Conservation (phyloP, 2,797 vertebrate species). For the Malurus leucopterus region DNA sequence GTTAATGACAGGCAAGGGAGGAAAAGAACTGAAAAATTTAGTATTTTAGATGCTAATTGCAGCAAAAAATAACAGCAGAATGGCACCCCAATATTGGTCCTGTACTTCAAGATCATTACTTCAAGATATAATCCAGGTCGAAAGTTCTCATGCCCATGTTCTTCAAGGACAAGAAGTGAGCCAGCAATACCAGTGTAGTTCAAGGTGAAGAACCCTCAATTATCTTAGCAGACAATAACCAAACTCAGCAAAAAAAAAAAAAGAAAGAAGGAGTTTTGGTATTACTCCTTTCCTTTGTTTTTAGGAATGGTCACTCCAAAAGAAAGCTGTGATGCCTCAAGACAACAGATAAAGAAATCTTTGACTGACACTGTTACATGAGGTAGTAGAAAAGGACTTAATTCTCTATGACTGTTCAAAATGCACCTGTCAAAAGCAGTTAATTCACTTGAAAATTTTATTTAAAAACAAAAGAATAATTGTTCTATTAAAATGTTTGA, state of each 20-base stretch:
- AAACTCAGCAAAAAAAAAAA: background rate
- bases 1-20: background rate
- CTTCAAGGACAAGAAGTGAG: background rate
- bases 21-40: background rate
- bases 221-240: background rate
- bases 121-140: background rate
- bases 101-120: background rate
- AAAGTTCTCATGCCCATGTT: background rate
- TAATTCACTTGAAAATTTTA: conserved; percentile 14
- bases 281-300: background rate
- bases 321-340: background rate
- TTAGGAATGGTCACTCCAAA: background rate
- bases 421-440: background rate
- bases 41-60: background rate
- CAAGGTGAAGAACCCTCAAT: background rate
- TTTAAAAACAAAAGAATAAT: conserved; percentile 41
- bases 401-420: background rate
- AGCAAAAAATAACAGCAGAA: background rate
- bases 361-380: background rate
- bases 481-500: conserved; percentile 18
- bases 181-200: background rate
- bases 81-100: background rate
- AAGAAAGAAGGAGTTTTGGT: background rate
- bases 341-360: background rate
- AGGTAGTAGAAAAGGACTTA: background rate